Base-by-base conservation (phyloP, 2,797 vertebrate genomes). In the Toxotes lorentzi region DNA sequence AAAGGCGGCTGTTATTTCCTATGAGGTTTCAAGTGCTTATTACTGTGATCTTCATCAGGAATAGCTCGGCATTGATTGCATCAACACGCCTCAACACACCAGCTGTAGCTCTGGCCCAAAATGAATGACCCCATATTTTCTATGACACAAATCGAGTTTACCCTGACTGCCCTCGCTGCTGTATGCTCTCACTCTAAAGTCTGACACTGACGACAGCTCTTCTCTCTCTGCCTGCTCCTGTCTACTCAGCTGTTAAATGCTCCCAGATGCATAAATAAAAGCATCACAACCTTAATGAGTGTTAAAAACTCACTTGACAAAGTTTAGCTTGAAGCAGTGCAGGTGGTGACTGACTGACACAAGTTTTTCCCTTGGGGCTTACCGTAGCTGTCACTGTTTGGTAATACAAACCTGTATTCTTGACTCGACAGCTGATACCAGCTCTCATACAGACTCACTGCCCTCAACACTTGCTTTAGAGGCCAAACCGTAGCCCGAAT, bases 1-100 rank as follows among this genome's bases (percentile, higher is more conserved):
- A 73, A 58, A 76, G 79, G 27, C 86, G 88, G 79, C 86, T 83
- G 81, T 78, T 89, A 76, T 81, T 84, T 88, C 78, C 77, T 75
- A 50, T 43, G 85, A 73, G 75, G 74, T 63, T 69, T 64, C 73
- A 70, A 79, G 50, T 76, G 82, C 68, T 88, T 81, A 86, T 86
- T 84, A 82, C 57, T 51, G 56, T 82, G 72, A 78, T 77, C 78
- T 82, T 75, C 76, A 73, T 83, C 38, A 70, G 78, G 73, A 88
- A 74, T 27, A 19, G 30, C 73, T 78, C 63, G 10, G 27, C 24
- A 27, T 4, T 0, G 0, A 70, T 23, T 19, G 7, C 67, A 63
- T 24, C 45, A 66, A 32, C 16, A 54, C 38, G 41, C 14, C 11
- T 61, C 12, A 27, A 51, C 40, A 50, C 17, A 60, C 32, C 19